Evolutionary conservation across 2,888 invertebrate genomes (phyloP).

Genomic region (Erannis defoliaria): DNA sequence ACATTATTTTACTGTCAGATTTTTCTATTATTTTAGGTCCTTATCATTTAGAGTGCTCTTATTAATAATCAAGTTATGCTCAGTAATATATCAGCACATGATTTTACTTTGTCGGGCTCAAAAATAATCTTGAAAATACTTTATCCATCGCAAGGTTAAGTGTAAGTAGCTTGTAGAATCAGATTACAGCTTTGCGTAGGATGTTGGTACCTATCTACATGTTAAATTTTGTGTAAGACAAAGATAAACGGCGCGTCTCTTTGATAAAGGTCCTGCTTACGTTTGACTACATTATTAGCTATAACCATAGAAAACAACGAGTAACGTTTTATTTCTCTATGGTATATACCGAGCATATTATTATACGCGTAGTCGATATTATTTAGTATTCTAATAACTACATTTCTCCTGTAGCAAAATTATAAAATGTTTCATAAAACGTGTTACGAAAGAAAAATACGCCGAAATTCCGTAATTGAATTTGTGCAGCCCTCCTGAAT

Average conservation of each 20-base stretch:
- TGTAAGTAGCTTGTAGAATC: not conserved
- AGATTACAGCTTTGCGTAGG: not conserved
- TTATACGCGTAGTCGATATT: not conserved
- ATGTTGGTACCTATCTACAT: constrained; percentile 9
- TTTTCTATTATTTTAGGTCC: too few relatives aligned
- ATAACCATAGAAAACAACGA: too few relatives aligned
- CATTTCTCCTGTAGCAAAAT: constrained; percentile 57
- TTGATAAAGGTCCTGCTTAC: constrained; percentile 9
- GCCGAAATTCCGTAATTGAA: constrained; percentile 71
- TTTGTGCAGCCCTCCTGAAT: constrained; percentile 66
- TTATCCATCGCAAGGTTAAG: not conserved
- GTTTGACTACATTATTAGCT: not conserved
- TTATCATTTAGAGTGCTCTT: too few relatives aligned
- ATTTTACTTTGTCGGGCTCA: not conserved
- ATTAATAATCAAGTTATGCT: too few relatives aligned
- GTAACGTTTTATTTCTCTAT: not conserved
- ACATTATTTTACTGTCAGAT: too few relatives aligned
- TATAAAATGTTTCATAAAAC: constrained; percentile 74
- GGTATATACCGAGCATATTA: not conserved
- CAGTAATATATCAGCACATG: not conserved
- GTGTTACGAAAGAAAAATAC: constrained; percentile 62
- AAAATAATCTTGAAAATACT: not conserved
- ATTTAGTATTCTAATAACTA: not conserved
- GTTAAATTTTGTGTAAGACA: constrained; percentile 20
- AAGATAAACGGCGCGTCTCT: constrained; percentile 9